Conservation (phyloP, 1,140 invertebrate genomes). For the Drosophila bifasciata region DNA sequence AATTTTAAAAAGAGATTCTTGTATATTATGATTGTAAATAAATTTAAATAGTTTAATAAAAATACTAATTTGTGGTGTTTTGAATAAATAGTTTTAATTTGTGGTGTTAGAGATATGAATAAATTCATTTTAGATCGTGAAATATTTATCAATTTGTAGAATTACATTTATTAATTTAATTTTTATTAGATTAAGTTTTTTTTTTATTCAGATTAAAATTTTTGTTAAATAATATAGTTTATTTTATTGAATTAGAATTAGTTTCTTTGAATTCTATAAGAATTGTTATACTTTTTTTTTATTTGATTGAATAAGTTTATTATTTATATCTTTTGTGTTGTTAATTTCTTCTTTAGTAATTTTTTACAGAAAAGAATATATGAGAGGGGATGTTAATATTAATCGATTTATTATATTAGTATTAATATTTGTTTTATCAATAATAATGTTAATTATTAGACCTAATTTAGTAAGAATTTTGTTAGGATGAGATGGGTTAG, state of each 20-base stretch:
- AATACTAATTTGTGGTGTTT: slow-evolving; percentile 88
- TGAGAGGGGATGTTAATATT: slow-evolving; percentile 81
- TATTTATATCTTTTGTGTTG: slow-evolving; percentile 86
- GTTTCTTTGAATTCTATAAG: slow-evolving; percentile 84
- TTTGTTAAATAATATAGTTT: slow-evolving; percentile 80
- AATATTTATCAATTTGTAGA: slow-evolving; percentile 83
- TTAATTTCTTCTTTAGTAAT: slow-evolving; percentile 88
- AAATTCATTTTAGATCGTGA: slow-evolving; percentile 84
- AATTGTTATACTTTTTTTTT: slow-evolving; percentile 85
- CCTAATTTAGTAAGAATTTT: too few species aligned
- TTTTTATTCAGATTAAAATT: slow-evolving; percentile 84
- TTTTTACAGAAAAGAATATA: slow-evolving; percentile 87
- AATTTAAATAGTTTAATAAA: slow-evolving; percentile 87
- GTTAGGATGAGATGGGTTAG: too few species aligned
- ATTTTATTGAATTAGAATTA: slow-evolving; percentile 85
- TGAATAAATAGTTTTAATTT: too few species aligned
- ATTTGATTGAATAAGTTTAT: slow-evolving; percentile 86
- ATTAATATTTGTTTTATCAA: slow-evolving; percentile 88
- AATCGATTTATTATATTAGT: slow-evolving; percentile 86
- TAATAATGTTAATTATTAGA: too few species aligned
- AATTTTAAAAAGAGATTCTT: slow-evolving; percentile 85
- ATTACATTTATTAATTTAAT: slow-evolving; percentile 77
- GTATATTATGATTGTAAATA: slow-evolving; percentile 85
- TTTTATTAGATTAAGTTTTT: slow-evolving; percentile 67
- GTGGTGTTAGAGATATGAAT: slow-evolving; percentile 85